Conservation (phyloP, 2,113 vertebrate species). For the Diglossa brunneiventris region DNA sequence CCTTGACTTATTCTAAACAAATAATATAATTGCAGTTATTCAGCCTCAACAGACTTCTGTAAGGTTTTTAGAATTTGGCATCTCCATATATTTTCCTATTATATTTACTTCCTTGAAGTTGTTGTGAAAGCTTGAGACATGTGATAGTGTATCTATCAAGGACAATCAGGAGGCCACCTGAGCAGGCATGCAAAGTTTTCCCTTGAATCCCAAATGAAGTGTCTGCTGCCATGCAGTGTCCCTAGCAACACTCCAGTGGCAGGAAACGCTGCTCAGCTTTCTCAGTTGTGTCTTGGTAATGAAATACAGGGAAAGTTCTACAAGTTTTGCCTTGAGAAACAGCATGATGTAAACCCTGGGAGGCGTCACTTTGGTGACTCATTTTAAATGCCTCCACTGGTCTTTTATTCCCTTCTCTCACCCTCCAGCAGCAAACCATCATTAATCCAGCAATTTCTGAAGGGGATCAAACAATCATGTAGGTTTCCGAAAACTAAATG, state of each 20-base stretch:
- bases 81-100: constrained; percentile 1
- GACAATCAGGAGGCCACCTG: background rate
- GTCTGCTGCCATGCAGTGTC: background rate
- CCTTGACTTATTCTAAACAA: background rate
- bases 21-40: background rate
- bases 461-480: background rate
- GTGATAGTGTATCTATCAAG: background rate
- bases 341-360: background rate
- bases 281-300: background rate
- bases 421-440: constrained; percentile 5
- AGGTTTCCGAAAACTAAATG: constrained; percentile 39
- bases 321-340: constrained; percentile 33
- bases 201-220: background rate
- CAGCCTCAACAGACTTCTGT: background rate
- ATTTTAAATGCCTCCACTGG: background rate
- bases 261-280: background rate
- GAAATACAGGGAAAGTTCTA: constrained; percentile 25
- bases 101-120: constrained; percentile 28
- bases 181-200: background rate
- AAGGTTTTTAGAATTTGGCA: constrained; percentile 40
- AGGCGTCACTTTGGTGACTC: constrained; percentile 7
- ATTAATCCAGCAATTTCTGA: constrained; percentile 13
- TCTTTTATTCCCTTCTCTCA: constrained; percentile 45
- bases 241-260: background rate
- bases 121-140: background rate